Conservation (phyloP, 2,888 invertebrate genomes). For the Pachymerium ferrugineum region DNA sequence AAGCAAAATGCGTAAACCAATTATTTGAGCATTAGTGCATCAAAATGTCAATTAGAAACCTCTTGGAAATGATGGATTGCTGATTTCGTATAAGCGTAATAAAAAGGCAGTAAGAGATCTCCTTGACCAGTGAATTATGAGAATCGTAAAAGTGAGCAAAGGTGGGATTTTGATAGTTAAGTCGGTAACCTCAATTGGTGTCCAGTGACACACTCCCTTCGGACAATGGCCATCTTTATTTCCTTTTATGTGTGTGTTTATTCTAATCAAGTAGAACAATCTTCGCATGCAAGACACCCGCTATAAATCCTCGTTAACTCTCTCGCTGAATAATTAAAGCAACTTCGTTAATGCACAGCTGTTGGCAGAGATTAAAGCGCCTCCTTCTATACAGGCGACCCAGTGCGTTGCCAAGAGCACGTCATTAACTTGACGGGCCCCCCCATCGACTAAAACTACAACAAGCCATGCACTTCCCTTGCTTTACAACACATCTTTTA, state of each 20-base stretch:
- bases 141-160: not conserved
- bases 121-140: too few species aligned
- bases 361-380: conserved; percentile 13
- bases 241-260: conserved; percentile 13
- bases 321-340: conserved; percentile 13
- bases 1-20: not conserved
- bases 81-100: not conserved
- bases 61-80: not conserved
- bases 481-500: not conserved
- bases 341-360: conserved; percentile 13
- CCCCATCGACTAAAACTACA: conserved; percentile 9
- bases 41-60: not conserved
- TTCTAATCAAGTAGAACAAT: conserved; percentile 6
- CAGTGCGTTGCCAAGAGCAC: conserved; percentile 3
- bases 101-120: not conserved
- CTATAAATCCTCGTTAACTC: conserved; percentile 13
- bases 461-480: not conserved
- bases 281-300: not conserved
- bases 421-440: conserved; percentile 4
- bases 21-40: conserved; percentile 9
- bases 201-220: not conserved
- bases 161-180: not conserved
- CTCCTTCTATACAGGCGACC: not conserved
- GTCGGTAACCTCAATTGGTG: not conserved
- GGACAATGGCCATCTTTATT: conserved; percentile 8